Conservation (phyloP, 2,888 invertebrate genomes). For the Microctonus hyperodae region DNA sequence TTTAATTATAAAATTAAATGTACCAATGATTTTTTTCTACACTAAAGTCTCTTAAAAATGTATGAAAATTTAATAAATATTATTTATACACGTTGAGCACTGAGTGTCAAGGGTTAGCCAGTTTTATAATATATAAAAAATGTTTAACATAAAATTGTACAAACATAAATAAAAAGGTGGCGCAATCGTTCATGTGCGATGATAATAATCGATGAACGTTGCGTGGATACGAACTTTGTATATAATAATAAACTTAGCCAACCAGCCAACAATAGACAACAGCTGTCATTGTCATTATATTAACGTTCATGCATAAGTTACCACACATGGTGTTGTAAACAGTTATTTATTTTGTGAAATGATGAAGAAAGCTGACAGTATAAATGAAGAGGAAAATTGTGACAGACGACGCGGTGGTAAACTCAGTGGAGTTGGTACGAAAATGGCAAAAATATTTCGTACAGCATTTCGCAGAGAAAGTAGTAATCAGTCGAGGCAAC, state of each 20-base stretch:
- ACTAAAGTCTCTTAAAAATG: too few species aligned
- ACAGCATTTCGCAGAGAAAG: constrained; percentile 24
- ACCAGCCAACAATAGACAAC: constrained; percentile 12
- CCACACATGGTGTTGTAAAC: neutral
- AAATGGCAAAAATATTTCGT: constrained; percentile 28
- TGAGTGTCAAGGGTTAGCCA: too few species aligned
- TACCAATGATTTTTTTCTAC: too few species aligned
- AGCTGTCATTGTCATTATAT: constrained; percentile 19
- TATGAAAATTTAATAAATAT: too few species aligned
- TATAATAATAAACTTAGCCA: neutral
- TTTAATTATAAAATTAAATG: constrained; percentile 6
- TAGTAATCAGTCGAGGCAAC: constrained; percentile 18
- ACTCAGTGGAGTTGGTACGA: constrained; percentile 20
- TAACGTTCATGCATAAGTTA: neutral
- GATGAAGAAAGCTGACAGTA: constrained; percentile 9
- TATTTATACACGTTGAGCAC: too few species aligned
- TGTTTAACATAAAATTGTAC: neutral
- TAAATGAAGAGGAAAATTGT: constrained; percentile 3
- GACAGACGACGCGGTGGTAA: neutral
- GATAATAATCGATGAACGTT: constrained; percentile 26
- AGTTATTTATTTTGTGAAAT: constrained; percentile 2
- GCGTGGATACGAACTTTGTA: constrained; percentile 15
- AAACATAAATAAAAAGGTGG: neutral
- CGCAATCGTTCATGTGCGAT: neutral
- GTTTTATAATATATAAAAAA: too few species aligned